Evolutionary conservation across 1,140 invertebrate species (phyloP).

Genomic region (Aphelenchoides besseyi): DNA sequence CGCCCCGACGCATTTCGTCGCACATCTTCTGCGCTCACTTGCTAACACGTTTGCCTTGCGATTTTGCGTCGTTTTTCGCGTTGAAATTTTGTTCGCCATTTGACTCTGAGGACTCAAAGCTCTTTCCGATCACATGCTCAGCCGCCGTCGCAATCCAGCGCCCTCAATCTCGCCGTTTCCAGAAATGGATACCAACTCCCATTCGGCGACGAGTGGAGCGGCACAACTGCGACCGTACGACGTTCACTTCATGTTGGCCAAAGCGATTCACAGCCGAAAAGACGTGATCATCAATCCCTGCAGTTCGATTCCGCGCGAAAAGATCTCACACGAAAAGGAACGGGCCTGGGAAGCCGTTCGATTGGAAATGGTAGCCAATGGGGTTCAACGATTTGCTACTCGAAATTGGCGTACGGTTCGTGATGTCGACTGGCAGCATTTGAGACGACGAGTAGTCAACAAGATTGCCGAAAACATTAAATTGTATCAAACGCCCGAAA

Average conservation of each 20-base stretch:
- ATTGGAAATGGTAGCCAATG: constrained; percentile 2
- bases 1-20: background rate
- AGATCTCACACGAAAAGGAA: background rate
- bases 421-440: constrained; percentile 19
- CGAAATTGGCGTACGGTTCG: constrained; percentile 11
- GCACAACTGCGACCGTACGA: background rate
- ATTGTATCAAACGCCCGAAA: constrained; percentile 7
- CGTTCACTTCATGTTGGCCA: constrained; percentile 17
- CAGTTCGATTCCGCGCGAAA: background rate
- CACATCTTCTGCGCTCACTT: background rate
- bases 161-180: background rate
- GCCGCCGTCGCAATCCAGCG: too few species aligned
- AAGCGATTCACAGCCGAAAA: constrained; percentile 12
- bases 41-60: constrained; percentile 4
- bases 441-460: constrained; percentile 7
- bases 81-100: background rate
- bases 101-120: too few species aligned
- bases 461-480: constrained; percentile 11
- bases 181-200: background rate
- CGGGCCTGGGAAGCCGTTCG: constrained; percentile 15
- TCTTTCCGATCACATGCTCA: too few species aligned
- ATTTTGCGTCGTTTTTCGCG: background rate
- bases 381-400: background rate
- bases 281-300: constrained; percentile 5
- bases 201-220: background rate